Percentiles rank a stretch among this genome's conserved stretches.
These are phyloP conservation scores for Corydoras sp. DNA, from an alignment of 2,113 vertebrate genomes.

Conservation along the genomic window DNA sequence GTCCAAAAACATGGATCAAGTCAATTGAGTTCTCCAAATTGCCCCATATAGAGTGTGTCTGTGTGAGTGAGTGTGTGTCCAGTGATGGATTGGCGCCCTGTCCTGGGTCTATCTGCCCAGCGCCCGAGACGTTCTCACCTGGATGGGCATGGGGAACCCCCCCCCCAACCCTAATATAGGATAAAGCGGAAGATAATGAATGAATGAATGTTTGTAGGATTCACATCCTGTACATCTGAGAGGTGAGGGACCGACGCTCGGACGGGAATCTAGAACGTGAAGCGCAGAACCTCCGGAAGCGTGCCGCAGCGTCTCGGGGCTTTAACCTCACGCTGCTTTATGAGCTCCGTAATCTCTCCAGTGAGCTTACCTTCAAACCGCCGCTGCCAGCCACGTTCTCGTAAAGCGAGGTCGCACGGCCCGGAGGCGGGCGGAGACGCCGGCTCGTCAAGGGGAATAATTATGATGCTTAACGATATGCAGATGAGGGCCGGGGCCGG, in stretches of 20 bases:
- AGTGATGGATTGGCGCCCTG: too few relatives aligned
- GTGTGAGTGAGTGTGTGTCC: too few relatives aligned
- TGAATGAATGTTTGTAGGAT: too few relatives aligned
- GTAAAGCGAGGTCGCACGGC: conserved; percentile 66
- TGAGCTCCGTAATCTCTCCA: conserved; percentile 40
- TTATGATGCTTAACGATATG: conserved; percentile 85
- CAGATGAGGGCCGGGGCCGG: conserved; percentile 84
- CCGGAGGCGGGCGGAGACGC: conserved; percentile 70
- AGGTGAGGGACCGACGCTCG: not conserved
- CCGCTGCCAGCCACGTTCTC: conserved; percentile 42
- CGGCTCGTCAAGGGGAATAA: conserved; percentile 79
- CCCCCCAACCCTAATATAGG: too few relatives aligned
- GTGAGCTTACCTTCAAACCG: conserved; percentile 47
- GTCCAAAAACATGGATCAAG: too few relatives aligned
- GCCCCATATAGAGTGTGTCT: too few relatives aligned
- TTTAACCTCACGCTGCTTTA: conserved; percentile 21
- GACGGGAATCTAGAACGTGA: not conserved
- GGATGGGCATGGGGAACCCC: too few relatives aligned
- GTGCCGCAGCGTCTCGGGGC: not conserved
- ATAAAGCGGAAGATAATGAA: too few relatives aligned
- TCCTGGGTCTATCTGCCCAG: too few relatives aligned
- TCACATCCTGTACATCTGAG: not conserved
- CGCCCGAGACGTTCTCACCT: too few relatives aligned
- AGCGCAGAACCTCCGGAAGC: not conserved
- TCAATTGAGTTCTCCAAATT: too few relatives aligned